Conservation (phyloP, 2,888 invertebrate genomes). For the Nymphalis polychloros region DNA sequence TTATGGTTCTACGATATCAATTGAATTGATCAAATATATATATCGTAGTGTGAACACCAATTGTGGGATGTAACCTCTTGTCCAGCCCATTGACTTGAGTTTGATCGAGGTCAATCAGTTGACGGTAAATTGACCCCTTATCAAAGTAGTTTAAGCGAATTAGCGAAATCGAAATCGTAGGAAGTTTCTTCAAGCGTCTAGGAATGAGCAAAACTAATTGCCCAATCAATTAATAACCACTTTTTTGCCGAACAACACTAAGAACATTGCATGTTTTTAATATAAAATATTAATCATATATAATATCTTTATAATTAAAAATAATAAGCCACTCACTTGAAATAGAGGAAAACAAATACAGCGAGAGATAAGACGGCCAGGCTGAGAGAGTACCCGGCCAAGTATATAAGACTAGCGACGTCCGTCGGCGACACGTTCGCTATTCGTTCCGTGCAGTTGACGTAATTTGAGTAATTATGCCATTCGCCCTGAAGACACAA, state of each 20-base stretch:
- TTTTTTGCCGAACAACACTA: too few species aligned
- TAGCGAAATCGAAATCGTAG: too few species aligned
- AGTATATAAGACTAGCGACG: slow-evolving; percentile 89
- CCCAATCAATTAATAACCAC: too few species aligned
- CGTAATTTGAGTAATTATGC: slow-evolving; percentile 90
- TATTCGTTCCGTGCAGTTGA: slow-evolving; percentile 85
- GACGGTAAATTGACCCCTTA: slow-evolving; percentile 1
- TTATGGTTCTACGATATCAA: too few species aligned
- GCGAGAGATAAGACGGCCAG: slow-evolving; percentile 90
- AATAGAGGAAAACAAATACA: slow-evolving; percentile 92
- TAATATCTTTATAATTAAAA: neutral
- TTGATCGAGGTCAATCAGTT: neutral
- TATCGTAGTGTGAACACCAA: too few species aligned
- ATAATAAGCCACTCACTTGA: slow-evolving; percentile 88
- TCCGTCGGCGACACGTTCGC: slow-evolving; percentile 82
- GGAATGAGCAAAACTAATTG: neutral
- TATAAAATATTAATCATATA: neutral
- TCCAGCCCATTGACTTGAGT: neutral
- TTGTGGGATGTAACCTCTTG: too few species aligned
- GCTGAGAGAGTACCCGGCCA: slow-evolving; percentile 92
- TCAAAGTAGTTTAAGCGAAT: neutral
- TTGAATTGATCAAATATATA: too few species aligned
- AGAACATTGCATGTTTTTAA: too few species aligned
- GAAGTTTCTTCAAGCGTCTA: too few species aligned
- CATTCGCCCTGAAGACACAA: slow-evolving; percentile 92